These are phyloP conservation scores for Nothura maculosa DNA, from an alignment of 2,797 vertebrate genomes.

Conservation along the genomic window DNA sequence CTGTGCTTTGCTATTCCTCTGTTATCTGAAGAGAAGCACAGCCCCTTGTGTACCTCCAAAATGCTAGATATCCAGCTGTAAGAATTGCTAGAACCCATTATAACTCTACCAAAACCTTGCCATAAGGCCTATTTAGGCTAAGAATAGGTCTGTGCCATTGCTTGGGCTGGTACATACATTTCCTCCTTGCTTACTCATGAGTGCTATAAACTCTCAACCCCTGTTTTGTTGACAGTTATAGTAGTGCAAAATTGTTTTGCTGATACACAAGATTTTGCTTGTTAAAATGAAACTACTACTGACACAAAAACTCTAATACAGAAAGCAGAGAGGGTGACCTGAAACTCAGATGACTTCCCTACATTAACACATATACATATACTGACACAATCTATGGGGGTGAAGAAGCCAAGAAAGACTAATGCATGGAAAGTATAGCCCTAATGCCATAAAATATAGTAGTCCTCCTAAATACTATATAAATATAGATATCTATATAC, in stretches of 20 bases:
- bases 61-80: background rate
- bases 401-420: background rate
- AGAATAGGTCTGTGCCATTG: fast-evolving
- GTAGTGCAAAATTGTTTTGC: background rate
- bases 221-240: background rate
- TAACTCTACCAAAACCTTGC: background rate
- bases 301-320: background rate
- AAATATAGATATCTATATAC: no score
- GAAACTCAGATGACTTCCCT: background rate
- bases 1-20: background rate
- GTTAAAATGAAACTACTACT: background rate
- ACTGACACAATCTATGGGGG: background rate
- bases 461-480: background rate
- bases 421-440: background rate
- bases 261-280: background rate
- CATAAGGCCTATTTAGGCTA: background rate
- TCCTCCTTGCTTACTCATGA: background rate
- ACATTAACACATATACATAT: background rate
- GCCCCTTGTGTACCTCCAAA: background rate
- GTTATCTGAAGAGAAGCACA: background rate
- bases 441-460: background rate
- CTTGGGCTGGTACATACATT: background rate
- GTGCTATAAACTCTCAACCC: background rate
- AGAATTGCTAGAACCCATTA: background rate
- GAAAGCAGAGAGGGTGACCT: background rate